Percentiles rank a stretch among this genome's conserved stretches.
phyloP scores from a whole-genome alignment of 2,888 invertebrate genomes.

The Trachelus stipa region DNA sequence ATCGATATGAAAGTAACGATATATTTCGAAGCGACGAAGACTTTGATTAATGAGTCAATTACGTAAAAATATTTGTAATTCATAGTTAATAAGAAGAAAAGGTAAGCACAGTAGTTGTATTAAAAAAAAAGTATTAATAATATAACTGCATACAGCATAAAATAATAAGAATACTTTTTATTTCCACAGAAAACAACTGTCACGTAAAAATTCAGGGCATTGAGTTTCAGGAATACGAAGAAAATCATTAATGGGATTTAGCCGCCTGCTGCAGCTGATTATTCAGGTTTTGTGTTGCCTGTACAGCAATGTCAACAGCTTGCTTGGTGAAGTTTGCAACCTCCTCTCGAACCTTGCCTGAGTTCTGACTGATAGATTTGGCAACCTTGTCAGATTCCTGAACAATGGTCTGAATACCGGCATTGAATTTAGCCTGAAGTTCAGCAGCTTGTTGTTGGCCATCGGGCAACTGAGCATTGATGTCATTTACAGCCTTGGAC shows the following conservation, averaged over 20 bases:
- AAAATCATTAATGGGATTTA: conserved; percentile 2
- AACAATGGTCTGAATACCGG: conserved; percentile 52
- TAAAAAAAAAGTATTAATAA: background rate
- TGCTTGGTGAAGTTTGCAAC: conserved; percentile 57
- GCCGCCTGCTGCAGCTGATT: conserved; percentile 50
- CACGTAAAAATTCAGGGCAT: background rate
- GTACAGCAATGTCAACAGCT: conserved; percentile 54
- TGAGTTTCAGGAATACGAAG: background rate
- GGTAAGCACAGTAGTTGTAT: background rate
- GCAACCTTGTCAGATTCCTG: conserved; percentile 55
- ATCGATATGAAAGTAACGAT: background rate
- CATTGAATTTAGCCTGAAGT: conserved; percentile 53
- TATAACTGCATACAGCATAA: background rate
- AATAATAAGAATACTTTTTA: background rate
- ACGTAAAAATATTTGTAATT: background rate
- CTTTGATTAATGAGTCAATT: conserved; percentile 14
- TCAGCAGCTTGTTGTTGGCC: conserved; percentile 55
- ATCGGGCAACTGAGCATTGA: conserved; percentile 54
- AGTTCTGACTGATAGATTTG: conserved; percentile 50
- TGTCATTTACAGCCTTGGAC: conserved; percentile 49
- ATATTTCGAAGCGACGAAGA: conserved; percentile 16
- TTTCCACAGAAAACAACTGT: background rate
- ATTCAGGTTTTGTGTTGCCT: conserved; percentile 55
- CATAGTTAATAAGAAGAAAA: background rate
- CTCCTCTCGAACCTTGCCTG: conserved; percentile 54